Conservation (phyloP, 2,113 vertebrate genomes). For the Aegithalos caudatus region DNA sequence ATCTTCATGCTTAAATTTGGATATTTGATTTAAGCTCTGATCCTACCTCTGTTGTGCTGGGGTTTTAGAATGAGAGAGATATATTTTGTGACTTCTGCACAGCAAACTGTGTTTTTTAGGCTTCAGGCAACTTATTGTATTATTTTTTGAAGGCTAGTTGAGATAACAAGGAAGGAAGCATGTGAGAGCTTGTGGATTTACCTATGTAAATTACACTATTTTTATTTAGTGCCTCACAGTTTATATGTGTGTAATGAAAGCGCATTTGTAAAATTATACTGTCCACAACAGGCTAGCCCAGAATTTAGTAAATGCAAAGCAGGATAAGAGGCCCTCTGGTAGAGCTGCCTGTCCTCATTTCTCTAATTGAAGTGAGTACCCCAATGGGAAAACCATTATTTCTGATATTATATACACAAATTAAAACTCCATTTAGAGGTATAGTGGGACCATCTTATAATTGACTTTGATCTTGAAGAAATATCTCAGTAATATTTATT, state of each 20-base stretch:
- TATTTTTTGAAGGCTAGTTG: not conserved
- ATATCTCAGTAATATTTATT: conserved; percentile 33
- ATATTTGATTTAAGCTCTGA: not conserved
- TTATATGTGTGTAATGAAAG: not conserved
- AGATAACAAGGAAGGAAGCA: not conserved
- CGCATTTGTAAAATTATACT: conserved; percentile 20
- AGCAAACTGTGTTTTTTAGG: not conserved
- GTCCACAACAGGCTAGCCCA: not conserved
- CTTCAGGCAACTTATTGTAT: not conserved
- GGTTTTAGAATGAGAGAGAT: not conserved
- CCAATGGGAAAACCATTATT: conserved; percentile 51
- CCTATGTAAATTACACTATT: not conserved
- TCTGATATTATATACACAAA: conserved; percentile 69
- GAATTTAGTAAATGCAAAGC: not conserved
- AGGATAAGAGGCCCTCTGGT: conserved; percentile 12
- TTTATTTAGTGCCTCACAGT: conserved; percentile 12
- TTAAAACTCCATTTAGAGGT: conserved; percentile 71
- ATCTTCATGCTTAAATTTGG: not conserved
- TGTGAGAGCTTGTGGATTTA: not conserved
- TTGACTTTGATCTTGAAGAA: conserved; percentile 63
- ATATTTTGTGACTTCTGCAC: not conserved
- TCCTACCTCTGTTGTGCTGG: not conserved
- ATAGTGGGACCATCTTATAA: conserved; percentile 59
- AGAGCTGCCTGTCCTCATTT: conserved; percentile 62
- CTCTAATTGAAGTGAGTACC: conserved; percentile 60